A percentile compares a stretch with the other conserved stretches of the same genome.
phyloP scores from a whole-genome alignment of 2,113 vertebrate species.

The Dryoscopus gambensis region DNA sequence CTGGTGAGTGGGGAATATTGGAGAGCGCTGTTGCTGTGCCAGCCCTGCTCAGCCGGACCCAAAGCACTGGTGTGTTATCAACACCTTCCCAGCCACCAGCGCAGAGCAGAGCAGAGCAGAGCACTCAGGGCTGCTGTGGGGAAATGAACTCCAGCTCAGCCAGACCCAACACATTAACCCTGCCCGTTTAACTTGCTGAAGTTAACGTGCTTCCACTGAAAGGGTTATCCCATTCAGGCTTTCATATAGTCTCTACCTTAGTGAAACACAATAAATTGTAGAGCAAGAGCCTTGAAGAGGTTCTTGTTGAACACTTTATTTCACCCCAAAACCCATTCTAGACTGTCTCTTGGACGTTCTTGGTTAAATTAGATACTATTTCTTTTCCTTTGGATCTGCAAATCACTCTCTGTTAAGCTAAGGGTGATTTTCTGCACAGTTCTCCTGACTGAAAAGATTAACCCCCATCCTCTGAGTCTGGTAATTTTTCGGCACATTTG shows the following conservation, averaged over 20 bases:
- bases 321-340: background rate
- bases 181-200: background rate
- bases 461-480: background rate
- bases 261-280: background rate
- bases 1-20: no score
- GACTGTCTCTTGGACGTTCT: background rate
- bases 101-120: background rate
- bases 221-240: background rate
- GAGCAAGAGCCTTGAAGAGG: background rate
- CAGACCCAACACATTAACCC: background rate
- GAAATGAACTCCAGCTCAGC: background rate
- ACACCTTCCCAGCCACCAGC: background rate
- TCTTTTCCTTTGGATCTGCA: background rate
- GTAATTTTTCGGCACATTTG: background rate
- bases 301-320: background rate
- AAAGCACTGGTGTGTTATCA: background rate
- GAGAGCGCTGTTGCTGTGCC: background rate
- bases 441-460: background rate
- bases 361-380: background rate
- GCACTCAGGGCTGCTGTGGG: background rate
- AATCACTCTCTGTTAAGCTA: background rate
- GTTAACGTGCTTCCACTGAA: background rate
- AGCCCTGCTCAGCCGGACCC: background rate
- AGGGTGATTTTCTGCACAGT: background rate
- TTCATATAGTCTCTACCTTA: background rate